phyloP scores from a whole-genome alignment of 2,888 invertebrate genomes.

The Zele albiditarsus region DNA sequence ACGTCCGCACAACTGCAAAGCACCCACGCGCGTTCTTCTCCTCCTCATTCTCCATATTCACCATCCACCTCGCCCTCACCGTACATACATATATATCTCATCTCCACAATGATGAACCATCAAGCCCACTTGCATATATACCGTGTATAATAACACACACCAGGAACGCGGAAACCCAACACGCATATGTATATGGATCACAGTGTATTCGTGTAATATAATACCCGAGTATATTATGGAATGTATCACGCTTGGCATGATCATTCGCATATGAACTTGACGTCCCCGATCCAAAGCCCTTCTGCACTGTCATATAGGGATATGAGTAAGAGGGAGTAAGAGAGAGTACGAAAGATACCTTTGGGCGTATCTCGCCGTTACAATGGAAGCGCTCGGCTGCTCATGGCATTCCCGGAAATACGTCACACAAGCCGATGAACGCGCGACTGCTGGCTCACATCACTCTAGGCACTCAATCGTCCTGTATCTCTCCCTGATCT shows the following conservation, averaged over 20 bases:
- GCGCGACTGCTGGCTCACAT: slow-evolving; percentile 30
- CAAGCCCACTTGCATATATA: slow-evolving; percentile 24
- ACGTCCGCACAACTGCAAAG: slow-evolving; percentile 44
- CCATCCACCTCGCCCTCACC: slow-evolving; percentile 26
- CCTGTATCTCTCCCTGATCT: background rate
- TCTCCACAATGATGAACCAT: slow-evolving; percentile 28
- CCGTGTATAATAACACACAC: slow-evolving; percentile 27
- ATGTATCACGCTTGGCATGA: slow-evolving; percentile 24
- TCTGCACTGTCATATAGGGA: slow-evolving; percentile 3
- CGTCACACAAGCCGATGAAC: slow-evolving; percentile 48
- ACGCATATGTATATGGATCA: slow-evolving; percentile 9
- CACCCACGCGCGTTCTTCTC: slow-evolving; percentile 36
- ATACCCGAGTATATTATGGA: slow-evolving; percentile 8
- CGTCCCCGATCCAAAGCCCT: slow-evolving; percentile 39
- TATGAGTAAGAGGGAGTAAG: slow-evolving; percentile 30
- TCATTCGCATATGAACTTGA: slow-evolving; percentile 28
- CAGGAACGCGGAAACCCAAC: slow-evolving; percentile 37
- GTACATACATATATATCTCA: slow-evolving; percentile 22
- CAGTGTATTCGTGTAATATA: slow-evolving; percentile 6
- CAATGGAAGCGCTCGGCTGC: slow-evolving; percentile 62
- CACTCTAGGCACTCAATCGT: slow-evolving; percentile 25
- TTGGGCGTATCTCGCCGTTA: slow-evolving; percentile 60
- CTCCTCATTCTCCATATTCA: slow-evolving; percentile 13
- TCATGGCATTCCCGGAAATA: slow-evolving; percentile 66
- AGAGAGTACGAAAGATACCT: slow-evolving; percentile 51